These are phyloP conservation scores for Oegoconia quadripuncta DNA, from an alignment of 2,888 invertebrate species.

Conservation along the genomic window DNA sequence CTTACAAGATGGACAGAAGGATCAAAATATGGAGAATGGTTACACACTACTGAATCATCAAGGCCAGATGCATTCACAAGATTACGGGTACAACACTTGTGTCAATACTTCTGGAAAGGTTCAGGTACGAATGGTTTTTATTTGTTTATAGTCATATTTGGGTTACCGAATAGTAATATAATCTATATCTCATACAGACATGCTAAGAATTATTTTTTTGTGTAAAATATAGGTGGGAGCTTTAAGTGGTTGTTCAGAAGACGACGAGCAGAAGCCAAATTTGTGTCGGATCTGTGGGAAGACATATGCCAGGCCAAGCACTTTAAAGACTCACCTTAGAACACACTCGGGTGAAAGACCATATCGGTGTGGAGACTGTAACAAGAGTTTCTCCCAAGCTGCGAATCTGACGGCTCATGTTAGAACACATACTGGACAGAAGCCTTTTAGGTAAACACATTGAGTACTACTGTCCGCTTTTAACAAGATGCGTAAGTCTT, in stretches of 20 bases:
- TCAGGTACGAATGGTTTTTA: conserved; percentile 45
- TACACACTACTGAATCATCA: conserved; percentile 59
- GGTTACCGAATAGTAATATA: too few relatives aligned
- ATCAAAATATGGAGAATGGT: conserved; percentile 50
- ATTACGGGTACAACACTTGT: conserved; percentile 61
- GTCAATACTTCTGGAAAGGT: conserved; percentile 60
- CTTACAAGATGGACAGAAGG: conserved; percentile 53
- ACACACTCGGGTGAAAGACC: conserved; percentile 98
- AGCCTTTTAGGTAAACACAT: conserved; percentile 86
- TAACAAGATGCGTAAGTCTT: background rate
- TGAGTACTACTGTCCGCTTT: background rate
- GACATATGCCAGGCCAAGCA: conserved; percentile 97
- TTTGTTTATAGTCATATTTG: too few relatives aligned
- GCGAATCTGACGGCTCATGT: conserved; percentile 99
- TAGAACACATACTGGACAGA: conserved; percentile 97
- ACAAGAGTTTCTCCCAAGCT: conserved; percentile 98
- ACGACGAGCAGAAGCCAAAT: conserved; percentile 90
- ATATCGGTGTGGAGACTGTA: conserved; percentile 93
- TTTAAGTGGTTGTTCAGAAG: conserved; percentile 80
- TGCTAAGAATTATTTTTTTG: too few relatives aligned
- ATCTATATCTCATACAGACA: too few relatives aligned
- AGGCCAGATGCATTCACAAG: conserved; percentile 58
- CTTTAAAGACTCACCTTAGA: conserved; percentile 96
- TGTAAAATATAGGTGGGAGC: conserved; percentile 54
- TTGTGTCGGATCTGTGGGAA: conserved; percentile 97